Evolutionary conservation across 2,888 invertebrate genomes (phyloP).

Genomic region (Orthosia incerta): DNA sequence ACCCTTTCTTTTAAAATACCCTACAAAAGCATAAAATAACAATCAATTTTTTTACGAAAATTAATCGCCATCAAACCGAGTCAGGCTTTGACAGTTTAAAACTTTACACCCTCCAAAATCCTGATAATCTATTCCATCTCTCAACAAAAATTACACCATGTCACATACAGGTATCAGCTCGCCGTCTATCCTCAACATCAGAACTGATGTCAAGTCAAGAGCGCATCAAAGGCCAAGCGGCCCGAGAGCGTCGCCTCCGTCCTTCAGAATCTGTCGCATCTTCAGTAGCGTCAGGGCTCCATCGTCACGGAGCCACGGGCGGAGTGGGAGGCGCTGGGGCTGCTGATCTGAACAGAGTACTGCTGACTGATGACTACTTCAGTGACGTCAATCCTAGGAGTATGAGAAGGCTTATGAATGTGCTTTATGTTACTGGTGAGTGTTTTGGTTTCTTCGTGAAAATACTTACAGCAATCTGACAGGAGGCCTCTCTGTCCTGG

Average conservation of each 20-base stretch:
- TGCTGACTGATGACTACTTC: conserved; percentile 99
- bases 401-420: conserved; percentile 99
- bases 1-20: too few relatives aligned
- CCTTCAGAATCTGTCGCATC: conserved; percentile 97
- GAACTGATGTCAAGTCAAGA: conserved; percentile 96
- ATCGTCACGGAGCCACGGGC: conserved; percentile 90
- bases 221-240: conserved; percentile 92
- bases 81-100: not conserved
- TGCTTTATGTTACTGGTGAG: conserved; percentile 97
- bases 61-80: not conserved
- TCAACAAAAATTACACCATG: not conserved
- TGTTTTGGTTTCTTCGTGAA: too few relatives aligned
- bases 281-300: conserved; percentile 96
- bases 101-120: not conserved
- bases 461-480: too few relatives aligned
- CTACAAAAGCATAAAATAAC: too few relatives aligned
- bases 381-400: conserved; percentile 99
- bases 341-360: conserved; percentile 94
- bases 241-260: conserved; percentile 93
- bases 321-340: conserved; percentile 89
- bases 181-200: conserved; percentile 95
- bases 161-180: conserved; percentile 92
- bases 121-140: too few relatives aligned
- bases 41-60: too few relatives aligned
- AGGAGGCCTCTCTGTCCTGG: too few relatives aligned